These are phyloP conservation scores for Arnoldichthys spilopterus DNA, from an alignment of 2,797 vertebrate genomes.

Conservation along the genomic window DNA sequence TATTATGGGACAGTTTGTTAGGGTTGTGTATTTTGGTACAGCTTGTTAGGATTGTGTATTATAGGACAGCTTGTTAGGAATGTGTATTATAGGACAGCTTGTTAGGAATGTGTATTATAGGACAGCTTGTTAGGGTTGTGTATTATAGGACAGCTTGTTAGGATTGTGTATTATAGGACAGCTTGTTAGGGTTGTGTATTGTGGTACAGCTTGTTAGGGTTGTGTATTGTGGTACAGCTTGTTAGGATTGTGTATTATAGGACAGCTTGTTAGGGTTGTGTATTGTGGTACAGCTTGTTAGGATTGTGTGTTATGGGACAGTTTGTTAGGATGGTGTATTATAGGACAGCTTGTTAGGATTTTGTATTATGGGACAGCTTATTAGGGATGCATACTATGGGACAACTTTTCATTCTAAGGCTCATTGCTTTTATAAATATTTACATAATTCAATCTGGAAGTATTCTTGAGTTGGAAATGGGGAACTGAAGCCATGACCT, in stretches of 20 bases:
- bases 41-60: neutral
- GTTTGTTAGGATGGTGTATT: neutral
- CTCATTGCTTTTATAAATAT: neutral
- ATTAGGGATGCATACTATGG: neutral
- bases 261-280: neutral
- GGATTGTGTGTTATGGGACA: neutral
- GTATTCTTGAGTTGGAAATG: neutral
- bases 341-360: neutral
- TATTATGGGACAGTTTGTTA: neutral
- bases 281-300: neutral
- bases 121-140: neutral
- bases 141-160: neutral
- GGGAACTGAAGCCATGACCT: neutral
- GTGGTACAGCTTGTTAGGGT: too few relatives aligned
- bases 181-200: neutral
- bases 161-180: neutral
- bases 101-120: neutral
- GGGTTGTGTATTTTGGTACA: neutral
- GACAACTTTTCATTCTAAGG: neutral
- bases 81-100: neutral
- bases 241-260: neutral
- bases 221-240: neutral
- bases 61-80: neutral
- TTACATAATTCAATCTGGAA: neutral
- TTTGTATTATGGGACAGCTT: neutral